Evolutionary conservation across 2,113 vertebrate species (phyloP).

Genomic region (Girardinichthys multiradiatus): DNA sequence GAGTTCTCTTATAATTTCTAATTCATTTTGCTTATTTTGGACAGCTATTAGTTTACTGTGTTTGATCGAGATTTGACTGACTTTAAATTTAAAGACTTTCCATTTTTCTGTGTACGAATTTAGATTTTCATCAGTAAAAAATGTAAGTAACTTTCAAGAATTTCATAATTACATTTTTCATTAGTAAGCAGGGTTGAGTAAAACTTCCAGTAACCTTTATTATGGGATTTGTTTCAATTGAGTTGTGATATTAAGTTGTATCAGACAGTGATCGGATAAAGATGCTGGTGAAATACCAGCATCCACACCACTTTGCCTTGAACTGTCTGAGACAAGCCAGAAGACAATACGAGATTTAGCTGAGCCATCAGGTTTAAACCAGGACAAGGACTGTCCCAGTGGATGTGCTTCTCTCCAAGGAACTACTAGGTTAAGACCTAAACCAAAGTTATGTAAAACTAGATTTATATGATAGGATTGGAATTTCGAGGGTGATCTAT

Average conservation of each 20-base stretch:
- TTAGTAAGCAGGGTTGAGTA: too few relatives aligned
- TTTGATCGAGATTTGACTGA: too few relatives aligned
- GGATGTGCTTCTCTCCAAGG: not conserved
- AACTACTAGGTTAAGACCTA: not conserved
- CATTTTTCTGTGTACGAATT: too few relatives aligned
- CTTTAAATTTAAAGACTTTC: too few relatives aligned
- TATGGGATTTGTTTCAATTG: not conserved
- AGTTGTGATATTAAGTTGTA: too few relatives aligned
- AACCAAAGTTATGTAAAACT: not conserved
- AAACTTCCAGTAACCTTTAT: not conserved
- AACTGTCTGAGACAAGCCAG: not conserved
- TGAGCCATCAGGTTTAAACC: constrained; percentile 1
- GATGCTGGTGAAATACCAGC: not conserved
- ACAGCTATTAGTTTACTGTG: too few relatives aligned
- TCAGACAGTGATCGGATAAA: not conserved
- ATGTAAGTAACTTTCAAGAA: too few relatives aligned
- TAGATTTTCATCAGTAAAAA: too few relatives aligned
- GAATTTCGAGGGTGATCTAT: constrained; percentile 4
- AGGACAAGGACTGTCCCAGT: not conserved
- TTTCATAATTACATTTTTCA: too few relatives aligned
- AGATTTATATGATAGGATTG: not conserved
- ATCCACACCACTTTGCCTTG: not conserved
- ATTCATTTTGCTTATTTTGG: too few relatives aligned
- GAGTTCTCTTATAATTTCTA: too few relatives aligned
- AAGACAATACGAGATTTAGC: not conserved